Evolutionary conservation across 92 coral and sea anemone species (phyloP).

Genomic region (Zoanthus sansibaricus): DNA sequence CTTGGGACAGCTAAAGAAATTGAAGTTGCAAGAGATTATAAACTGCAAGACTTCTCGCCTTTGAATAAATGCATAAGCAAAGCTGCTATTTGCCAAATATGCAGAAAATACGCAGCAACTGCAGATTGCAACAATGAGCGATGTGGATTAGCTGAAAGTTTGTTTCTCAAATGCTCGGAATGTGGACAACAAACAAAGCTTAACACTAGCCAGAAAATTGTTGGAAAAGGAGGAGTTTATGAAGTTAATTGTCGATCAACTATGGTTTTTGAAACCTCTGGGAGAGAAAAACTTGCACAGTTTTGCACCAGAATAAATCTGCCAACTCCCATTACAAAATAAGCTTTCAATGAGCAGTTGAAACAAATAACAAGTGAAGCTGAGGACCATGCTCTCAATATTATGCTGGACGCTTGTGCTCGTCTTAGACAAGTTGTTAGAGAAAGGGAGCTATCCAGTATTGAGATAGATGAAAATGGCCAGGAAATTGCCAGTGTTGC

Average conservation of each 20-base stretch:
- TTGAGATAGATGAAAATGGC: slow-evolving; percentile 34
- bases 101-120: no score
- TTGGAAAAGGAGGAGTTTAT: slow-evolving; percentile 3
- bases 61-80: slow-evolving; percentile 11
- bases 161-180: slow-evolving; percentile 12
- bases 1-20: slow-evolving; percentile 8
- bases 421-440: slow-evolving; percentile 17
- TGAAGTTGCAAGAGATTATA: slow-evolving; percentile 26
- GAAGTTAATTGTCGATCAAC: background rate
- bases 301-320: slow-evolving; percentile 15
- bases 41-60: background rate
- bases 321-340: slow-evolving; percentile 15
- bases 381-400: background rate
- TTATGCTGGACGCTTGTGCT: slow-evolving; percentile 14
- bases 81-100: slow-evolving; percentile 22
- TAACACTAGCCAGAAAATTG: background rate
- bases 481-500: slow-evolving; percentile 39
- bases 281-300: slow-evolving; percentile 14
- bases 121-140: slow-evolving; percentile 1
- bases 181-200: slow-evolving; percentile 24
- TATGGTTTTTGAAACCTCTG: slow-evolving; percentile 9
- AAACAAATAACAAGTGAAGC: slow-evolving; percentile 4
- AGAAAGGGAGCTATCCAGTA: slow-evolving; percentile 31
- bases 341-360: background rate
- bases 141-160: slow-evolving; percentile 16